Evolutionary conservation across 1,140 invertebrate species (phyloP), one percentile per base, ranked within the genome.

Genomic region (Drosophila nasuta): DNA sequence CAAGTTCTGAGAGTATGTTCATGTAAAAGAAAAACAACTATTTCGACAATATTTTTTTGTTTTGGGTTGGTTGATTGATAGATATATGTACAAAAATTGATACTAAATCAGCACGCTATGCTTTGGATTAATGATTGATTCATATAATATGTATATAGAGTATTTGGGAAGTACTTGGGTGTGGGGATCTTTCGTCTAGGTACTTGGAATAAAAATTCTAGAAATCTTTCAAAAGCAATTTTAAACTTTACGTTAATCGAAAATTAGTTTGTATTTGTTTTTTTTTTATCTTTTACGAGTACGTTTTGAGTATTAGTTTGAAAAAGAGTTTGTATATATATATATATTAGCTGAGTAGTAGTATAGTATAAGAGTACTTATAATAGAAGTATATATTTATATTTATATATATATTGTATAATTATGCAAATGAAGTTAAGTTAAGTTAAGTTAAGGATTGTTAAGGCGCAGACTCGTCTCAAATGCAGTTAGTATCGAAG

Each of bases 401-500:
- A 54, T 41, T 28, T 56, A 30, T 58, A 59, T 54, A 56, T 76
- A 56, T 76, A 72, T 58, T 58, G 45, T 43, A 43, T 43, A 43
- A 5, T 7, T 43, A n/a, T 43, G 35, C 35, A 38, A 38, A 43
- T 43, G 11, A 43, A 56, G 35, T 71, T 52, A 54, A 76, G 60
- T 66, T 68, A 83, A 80, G 74, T 75, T 35, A 71, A 64, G 35
- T 78, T 65, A 51, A 62, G 52, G 70, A 66, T 71, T 63, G 10
- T 38, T 38, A 38, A 38, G 45, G 77, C 70, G 75, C 73, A 77
- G 81, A 80, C 62, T 65, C 78, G 77, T 78, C 66, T 80, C 74
- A 83, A 70, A 89, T 83, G 85, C 85, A 89, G 77, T 89, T 88
- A 89, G 73, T 82, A 81, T 70, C 65, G 63, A 88, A 88, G 83